A percentile compares a stretch with the other conserved stretches of the same genome.
These are phyloP conservation scores for Ceratosolen solmsi DNA, from an alignment of 1,140 invertebrate species.

Conservation along the genomic window DNA sequence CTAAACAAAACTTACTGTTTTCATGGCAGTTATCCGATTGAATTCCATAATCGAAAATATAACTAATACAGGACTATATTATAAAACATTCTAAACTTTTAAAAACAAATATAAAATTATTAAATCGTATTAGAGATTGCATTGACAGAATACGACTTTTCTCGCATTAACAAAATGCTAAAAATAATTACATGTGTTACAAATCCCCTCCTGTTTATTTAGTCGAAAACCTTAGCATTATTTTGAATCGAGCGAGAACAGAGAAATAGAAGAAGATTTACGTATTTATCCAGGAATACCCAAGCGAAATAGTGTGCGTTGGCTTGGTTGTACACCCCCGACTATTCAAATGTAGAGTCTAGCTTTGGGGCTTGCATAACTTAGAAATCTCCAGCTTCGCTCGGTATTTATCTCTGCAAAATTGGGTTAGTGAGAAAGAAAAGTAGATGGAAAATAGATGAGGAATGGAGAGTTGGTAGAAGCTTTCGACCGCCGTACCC, in stretches of 20 bases:
- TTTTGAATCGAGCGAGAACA: background rate
- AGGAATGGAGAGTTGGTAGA: background rate
- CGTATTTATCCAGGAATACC: background rate
- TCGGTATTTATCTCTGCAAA: constrained; percentile 68
- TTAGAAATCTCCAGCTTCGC: constrained; percentile 66
- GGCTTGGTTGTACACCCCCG: background rate
- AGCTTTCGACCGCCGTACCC: constrained; percentile 54
- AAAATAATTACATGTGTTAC: background rate
- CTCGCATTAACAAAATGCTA: background rate
- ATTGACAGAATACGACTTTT: background rate
- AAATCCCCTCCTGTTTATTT: background rate
- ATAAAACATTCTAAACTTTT: too few relatives aligned
- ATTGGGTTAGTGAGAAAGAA: constrained; percentile 65
- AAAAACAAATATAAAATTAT: background rate
- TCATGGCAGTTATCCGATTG: too few relatives aligned
- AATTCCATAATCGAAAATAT: too few relatives aligned
- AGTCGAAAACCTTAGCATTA: background rate
- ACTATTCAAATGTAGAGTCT: background rate
- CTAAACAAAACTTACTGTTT: too few relatives aligned
- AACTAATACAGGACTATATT: too few relatives aligned
- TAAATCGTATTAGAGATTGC: background rate
- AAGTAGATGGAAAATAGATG: background rate
- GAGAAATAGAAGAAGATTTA: background rate
- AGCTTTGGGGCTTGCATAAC: constrained; percentile 55
- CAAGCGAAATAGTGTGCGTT: background rate